A percentile compares a stretch with the other conserved stretches of the same genome.
Conservation (phyloP, 2,797 vertebrate species). For the Oryzias dopingdopingensis region DNA sequence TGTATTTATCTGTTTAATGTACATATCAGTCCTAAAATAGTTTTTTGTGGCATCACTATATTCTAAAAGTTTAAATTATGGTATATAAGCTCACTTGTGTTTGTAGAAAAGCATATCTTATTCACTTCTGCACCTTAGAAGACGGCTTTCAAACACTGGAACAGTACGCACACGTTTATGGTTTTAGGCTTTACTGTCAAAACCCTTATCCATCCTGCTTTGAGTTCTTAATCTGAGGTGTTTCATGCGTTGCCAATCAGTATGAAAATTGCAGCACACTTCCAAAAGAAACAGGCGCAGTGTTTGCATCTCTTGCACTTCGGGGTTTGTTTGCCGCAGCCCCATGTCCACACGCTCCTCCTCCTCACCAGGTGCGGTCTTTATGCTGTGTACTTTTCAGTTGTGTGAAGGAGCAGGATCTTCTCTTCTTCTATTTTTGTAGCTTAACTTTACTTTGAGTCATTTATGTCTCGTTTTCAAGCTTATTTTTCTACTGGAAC, state of each 20-base stretch:
- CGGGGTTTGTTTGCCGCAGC: constrained; percentile 28
- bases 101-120: constrained; percentile 49
- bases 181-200: constrained; percentile 33
- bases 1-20: constrained; percentile 32
- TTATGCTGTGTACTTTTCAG: constrained; percentile 37
- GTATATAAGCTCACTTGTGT: constrained; percentile 52
- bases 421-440: constrained; percentile 28
- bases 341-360: constrained; percentile 50
- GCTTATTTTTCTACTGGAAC: constrained; percentile 39
- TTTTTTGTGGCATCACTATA: constrained; percentile 43
- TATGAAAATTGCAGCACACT: constrained; percentile 39
- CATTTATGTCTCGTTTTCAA: constrained; percentile 18
- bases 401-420: constrained; percentile 13
- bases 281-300: constrained; percentile 52
- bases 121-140: constrained; percentile 72
- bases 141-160: constrained; percentile 55
- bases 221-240: constrained; percentile 30
- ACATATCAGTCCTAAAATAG: constrained; percentile 38
- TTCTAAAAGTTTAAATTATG: constrained; percentile 42
- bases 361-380: constrained; percentile 56
- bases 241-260: constrained; percentile 28
- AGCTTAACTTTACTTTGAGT: constrained; percentile 24
- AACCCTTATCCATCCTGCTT: constrained; percentile 22
- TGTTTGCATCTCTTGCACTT: constrained; percentile 66
- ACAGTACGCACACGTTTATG: constrained; percentile 38